phyloP scores from a whole-genome alignment of 2,797 vertebrate species.

The Schizopygopsis pylzovi region DNA sequence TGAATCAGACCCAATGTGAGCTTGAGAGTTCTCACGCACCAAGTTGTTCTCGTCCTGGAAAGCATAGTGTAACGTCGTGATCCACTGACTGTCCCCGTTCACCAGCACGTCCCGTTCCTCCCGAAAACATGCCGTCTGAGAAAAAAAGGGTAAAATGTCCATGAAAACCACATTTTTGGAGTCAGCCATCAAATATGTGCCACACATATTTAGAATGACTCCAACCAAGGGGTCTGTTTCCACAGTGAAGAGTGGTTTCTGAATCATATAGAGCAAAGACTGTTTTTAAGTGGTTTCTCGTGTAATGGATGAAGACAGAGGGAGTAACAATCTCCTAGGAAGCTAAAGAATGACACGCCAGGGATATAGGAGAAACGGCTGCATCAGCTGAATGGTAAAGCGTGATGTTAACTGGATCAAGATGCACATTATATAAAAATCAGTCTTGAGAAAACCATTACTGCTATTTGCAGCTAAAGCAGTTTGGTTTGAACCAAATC shows the following conservation, averaged over 20 bases:
- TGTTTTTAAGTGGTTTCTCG: constrained; percentile 57
- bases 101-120: constrained; percentile 98
- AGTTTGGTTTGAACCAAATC: not conserved
- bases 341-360: constrained; percentile 6
- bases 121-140: constrained; percentile 96
- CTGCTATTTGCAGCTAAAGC: not conserved
- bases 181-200: constrained; percentile 9
- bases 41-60: constrained; percentile 99
- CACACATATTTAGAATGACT: constrained; percentile 22
- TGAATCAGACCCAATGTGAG: constrained; percentile 20
- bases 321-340: not conserved
- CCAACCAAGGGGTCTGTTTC: constrained; percentile 8
- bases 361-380: constrained; percentile 8
- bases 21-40: constrained; percentile 76
- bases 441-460: constrained; percentile 13
- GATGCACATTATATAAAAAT: constrained; percentile 3
- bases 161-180: constrained; percentile 16
- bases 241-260: constrained; percentile 11
- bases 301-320: constrained; percentile 38
- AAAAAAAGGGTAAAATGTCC: constrained; percentile 20
- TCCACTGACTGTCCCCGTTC: constrained; percentile 97
- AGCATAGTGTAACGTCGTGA: constrained; percentile 97
- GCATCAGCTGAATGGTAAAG: constrained; percentile 14
- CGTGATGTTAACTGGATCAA: not conserved
- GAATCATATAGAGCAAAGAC: constrained; percentile 14